Base-by-base conservation (phyloP, 2,888 invertebrate species). In the Rotaria macrura region DNA sequence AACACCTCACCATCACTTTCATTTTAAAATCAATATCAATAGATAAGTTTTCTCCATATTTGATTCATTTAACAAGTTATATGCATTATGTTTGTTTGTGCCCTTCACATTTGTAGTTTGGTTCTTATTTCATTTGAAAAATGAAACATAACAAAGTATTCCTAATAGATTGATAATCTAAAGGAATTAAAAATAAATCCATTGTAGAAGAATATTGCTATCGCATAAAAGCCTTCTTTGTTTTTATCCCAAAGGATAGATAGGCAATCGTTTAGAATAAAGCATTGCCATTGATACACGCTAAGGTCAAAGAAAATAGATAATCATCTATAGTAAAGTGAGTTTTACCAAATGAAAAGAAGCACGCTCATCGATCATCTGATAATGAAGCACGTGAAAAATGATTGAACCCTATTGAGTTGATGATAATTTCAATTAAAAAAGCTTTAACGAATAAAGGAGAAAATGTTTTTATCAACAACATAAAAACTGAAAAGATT, bases 311-410 rank as follows among this genome's bases (percentile, higher is more conserved):
- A 34, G 20, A 38, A 29, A 20, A 65, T 34, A 12, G 34, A 34
- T 65, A 65, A 34, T 79, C 79, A 25, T 97, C 97, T 98, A 99
- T 87, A 98, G 93, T 88, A 99, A 93, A 87, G 96, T 95, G n/a
- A 88, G 98, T 97, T 89, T 96, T 92, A 87, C 98, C 99, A 92
- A 99, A 96, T 93, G 97, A 95, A 90, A 98, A 92, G 92, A 98
- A 99, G 96, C 97, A 98, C 91, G 96, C 93, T 98, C 98, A 99
- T 92, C 99, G 98, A 91, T 97, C 97, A 90, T 96, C 91, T 88
- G 94, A 93, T 88, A 99, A 93, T 84, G 94, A 94, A 91, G 94
- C 94, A 89, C 98, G 98, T 89, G 95, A 95, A 93, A n/a, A n/a
- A n/a, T n/a, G n/a, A n/a, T n/a, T n/a, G n/a, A n/a, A n/a, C n/a